Conservation (phyloP, 2,113 vertebrate genomes). For the Mastomys natalensis region DNA sequence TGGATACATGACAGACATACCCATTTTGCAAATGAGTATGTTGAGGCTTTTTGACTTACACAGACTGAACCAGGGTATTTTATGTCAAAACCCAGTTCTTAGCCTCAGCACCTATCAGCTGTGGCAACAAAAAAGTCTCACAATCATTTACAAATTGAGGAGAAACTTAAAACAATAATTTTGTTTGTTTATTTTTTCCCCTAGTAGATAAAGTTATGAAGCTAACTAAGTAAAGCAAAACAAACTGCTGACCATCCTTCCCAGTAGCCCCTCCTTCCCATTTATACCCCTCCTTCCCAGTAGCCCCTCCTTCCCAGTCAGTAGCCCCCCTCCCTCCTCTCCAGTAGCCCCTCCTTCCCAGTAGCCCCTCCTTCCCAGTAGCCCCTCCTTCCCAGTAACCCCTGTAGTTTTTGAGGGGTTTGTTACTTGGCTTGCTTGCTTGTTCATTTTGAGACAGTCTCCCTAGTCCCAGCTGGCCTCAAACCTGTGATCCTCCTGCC, state of each 20-base stretch:
- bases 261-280: not conserved
- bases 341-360: too few species aligned
- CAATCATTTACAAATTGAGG: not conserved
- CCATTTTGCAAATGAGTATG: not conserved
- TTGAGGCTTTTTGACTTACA: not conserved
- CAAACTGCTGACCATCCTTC: not conserved
- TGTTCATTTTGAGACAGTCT: not conserved
- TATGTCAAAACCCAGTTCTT: not conserved
- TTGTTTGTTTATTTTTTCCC: not conserved
- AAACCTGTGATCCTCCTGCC: not conserved
- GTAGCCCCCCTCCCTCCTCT: too few species aligned
- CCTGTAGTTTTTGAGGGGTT: not conserved
- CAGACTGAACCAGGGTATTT: conserved; percentile 14
- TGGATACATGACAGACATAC: not conserved
- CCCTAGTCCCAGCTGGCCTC: not conserved
- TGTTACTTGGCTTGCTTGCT: not conserved
- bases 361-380: too few species aligned
- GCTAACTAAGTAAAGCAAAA: not conserved
- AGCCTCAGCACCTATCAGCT: not conserved
- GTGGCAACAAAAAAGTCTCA: not conserved
- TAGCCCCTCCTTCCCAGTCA: too few species aligned
- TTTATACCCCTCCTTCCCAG: too few species aligned
- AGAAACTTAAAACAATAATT: not conserved
- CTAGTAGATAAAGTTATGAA: not conserved
- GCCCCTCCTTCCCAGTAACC: too few species aligned